These are phyloP conservation scores for Caenorhabditis sp. DNA, from an alignment of 2,888 invertebrate species.

Conservation along the genomic window DNA sequence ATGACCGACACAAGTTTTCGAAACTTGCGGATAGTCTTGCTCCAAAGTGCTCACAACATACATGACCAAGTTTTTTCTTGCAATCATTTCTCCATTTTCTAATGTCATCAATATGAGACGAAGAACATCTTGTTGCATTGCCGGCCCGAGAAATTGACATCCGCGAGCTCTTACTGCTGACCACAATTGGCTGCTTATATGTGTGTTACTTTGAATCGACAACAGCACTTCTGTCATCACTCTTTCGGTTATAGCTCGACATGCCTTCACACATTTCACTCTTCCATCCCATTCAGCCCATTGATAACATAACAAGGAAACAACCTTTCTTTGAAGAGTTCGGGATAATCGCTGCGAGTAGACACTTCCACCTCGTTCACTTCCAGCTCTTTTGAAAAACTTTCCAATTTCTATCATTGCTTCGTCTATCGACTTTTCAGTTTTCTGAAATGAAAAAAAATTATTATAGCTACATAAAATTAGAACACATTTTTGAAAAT, in stretches of 20 bases:
- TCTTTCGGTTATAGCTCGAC: conserved; percentile 90
- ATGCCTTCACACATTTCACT: conserved; percentile 76
- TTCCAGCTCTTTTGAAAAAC: conserved; percentile 78
- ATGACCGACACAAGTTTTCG: conserved; percentile 98
- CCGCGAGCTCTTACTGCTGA: conserved; percentile 94
- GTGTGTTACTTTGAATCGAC: conserved; percentile 90
- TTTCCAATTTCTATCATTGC: conserved; percentile 84
- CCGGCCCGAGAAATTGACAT: conserved; percentile 97
- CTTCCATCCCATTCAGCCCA: conserved; percentile 84
- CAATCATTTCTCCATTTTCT: conserved; percentile 77
- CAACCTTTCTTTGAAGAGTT: conserved; percentile 93
- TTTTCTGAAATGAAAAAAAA: neutral
- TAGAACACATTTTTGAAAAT: too few species aligned
- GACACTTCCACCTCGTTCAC: conserved; percentile 63
- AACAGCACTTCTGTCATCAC: conserved; percentile 77
- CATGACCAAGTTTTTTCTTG: conserved; percentile 82
- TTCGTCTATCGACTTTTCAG: conserved; percentile 16
- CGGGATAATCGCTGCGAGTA: conserved; percentile 77
- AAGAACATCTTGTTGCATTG: conserved; percentile 98
- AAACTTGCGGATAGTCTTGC: conserved; percentile 80
- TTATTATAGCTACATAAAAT: too few species aligned
- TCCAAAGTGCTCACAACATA: conserved; percentile 95
- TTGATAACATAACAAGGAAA: conserved; percentile 90
- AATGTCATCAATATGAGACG: conserved; percentile 86
- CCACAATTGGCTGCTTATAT: conserved; percentile 91